Evolutionary conservation across 1,140 invertebrate species (phyloP).

Genomic region (Musca domestica): DNA sequence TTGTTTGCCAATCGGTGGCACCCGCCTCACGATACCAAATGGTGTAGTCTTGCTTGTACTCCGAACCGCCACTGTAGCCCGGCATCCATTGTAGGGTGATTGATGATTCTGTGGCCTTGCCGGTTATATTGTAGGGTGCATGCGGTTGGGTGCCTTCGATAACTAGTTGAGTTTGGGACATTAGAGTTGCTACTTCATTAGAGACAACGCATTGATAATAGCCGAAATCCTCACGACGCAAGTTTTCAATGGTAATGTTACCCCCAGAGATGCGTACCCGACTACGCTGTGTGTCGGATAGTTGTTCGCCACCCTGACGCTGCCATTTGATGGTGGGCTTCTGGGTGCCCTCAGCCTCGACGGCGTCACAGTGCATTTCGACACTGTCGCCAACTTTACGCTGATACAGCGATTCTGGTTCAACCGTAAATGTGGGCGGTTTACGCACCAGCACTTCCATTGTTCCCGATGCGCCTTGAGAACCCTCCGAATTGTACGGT

Average conservation of each 20-base stretch:
- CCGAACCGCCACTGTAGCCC: slow-evolving; percentile 90
- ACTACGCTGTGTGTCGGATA: slow-evolving; percentile 66
- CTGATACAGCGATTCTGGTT: slow-evolving; percentile 83
- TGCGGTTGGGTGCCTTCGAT: slow-evolving; percentile 95
- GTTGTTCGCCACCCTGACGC: slow-evolving; percentile 74
- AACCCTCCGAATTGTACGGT: slow-evolving; percentile 91
- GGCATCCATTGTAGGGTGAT: slow-evolving; percentile 90
- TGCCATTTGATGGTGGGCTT: slow-evolving; percentile 88
- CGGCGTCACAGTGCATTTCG: slow-evolving; percentile 89
- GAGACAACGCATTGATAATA: slow-evolving; percentile 92
- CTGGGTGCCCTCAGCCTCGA: slow-evolving; percentile 87
- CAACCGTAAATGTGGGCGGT: slow-evolving; percentile 79
- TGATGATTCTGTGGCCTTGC: slow-evolving; percentile 81
- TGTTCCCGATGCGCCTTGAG: slow-evolving; percentile 84
- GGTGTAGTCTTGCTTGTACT: slow-evolving; percentile 91
- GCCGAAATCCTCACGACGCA: slow-evolving; percentile 87
- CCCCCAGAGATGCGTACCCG: slow-evolving; percentile 76
- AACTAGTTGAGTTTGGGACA: slow-evolving; percentile 84
- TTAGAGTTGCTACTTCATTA: slow-evolving; percentile 92
- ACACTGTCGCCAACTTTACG: slow-evolving; percentile 85
- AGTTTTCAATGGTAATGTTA: slow-evolving; percentile 86
- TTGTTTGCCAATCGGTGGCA: slow-evolving; percentile 83
- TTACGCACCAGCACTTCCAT: slow-evolving; percentile 96
- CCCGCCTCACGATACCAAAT: slow-evolving; percentile 87
- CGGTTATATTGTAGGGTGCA: slow-evolving; percentile 90